phyloP scores from a whole-genome alignment of 2,797 vertebrate genomes.

The Pseudotriccus pelzelni region DNA sequence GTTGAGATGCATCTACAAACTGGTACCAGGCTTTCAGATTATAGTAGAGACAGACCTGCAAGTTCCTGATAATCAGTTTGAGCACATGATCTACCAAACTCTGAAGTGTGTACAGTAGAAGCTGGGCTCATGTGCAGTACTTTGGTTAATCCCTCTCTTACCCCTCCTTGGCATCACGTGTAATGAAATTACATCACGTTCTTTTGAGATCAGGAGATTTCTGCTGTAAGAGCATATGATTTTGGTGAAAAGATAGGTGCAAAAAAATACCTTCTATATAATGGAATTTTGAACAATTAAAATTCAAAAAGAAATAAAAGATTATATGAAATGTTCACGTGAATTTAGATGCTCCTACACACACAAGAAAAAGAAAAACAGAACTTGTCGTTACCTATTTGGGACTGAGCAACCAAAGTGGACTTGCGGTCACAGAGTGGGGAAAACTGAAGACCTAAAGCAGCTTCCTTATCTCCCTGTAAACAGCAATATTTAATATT shows the following conservation, averaged over 20 bases:
- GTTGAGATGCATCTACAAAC: not conserved
- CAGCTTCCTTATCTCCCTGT: constrained; percentile 95
- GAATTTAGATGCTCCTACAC: not conserved
- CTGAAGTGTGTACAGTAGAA: not conserved
- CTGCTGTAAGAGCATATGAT: not conserved
- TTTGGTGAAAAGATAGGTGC: not conserved
- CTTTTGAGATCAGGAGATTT: not conserved
- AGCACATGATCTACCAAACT: not conserved
- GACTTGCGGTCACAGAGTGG: constrained; percentile 97
- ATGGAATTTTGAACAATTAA: not conserved
- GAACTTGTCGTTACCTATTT: constrained; percentile 86
- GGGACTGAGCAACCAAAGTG: constrained; percentile 97
- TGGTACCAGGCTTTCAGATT: not conserved
- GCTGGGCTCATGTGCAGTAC: not conserved
- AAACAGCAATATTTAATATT: constrained; percentile 25
- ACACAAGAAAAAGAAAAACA: not conserved
- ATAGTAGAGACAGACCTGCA: not conserved
- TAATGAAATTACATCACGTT: not conserved
- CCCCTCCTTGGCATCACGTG: not conserved
- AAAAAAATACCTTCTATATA: not conserved
- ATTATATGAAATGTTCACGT: not conserved
- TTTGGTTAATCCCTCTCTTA: not conserved
- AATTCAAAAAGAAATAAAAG: not conserved
- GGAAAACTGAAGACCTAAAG: constrained; percentile 94
- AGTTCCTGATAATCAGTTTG: not conserved